Percentiles rank a stretch among this genome's conserved stretches.
Conservation (phyloP, 2,888 invertebrate species). For the Harmothoe impar region DNA sequence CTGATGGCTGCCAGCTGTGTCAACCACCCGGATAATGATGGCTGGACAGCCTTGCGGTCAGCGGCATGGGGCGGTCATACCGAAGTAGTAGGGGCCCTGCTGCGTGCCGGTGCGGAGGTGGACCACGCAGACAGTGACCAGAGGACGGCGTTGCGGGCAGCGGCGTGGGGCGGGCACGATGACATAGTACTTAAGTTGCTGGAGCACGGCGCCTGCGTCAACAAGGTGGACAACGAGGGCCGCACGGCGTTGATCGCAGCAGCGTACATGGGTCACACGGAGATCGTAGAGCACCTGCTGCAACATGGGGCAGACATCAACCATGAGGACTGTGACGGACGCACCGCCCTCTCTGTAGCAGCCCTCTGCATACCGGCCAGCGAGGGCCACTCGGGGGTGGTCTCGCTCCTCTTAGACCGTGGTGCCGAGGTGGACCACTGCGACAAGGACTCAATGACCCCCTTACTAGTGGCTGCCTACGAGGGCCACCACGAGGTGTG, state of each 20-base stretch:
- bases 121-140: slow-evolving; percentile 84
- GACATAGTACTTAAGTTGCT: slow-evolving; percentile 85
- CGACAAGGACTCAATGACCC: slow-evolving; percentile 83
- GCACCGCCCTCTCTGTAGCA: slow-evolving; percentile 91
- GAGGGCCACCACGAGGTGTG: slow-evolving; percentile 86
- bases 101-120: slow-evolving; percentile 88
- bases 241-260: slow-evolving; percentile 85
- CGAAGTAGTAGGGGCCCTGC: slow-evolving; percentile 79
- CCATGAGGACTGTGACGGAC: slow-evolving; percentile 93
- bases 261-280: slow-evolving; percentile 90
- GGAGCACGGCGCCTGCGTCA: slow-evolving; percentile 86
- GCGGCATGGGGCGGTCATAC: slow-evolving; percentile 98
- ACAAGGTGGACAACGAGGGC: slow-evolving; percentile 84
- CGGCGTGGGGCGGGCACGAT: slow-evolving; percentile 87
- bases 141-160: slow-evolving; percentile 94
- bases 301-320: slow-evolving; percentile 85
- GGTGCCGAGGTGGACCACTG: slow-evolving; percentile 82
- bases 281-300: slow-evolving; percentile 81
- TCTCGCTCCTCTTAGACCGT: slow-evolving; percentile 80
- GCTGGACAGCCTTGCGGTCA: slow-evolving; percentile 86
- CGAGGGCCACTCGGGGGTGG: slow-evolving; percentile 82
- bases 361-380: slow-evolving; percentile 84
- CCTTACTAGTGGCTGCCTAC: slow-evolving; percentile 82
- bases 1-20: slow-evolving; percentile 82
- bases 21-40: slow-evolving; percentile 84